phyloP scores from a whole-genome alignment of 2,797 vertebrate genomes.

The Tokudaia tokunoshimensis region DNA sequence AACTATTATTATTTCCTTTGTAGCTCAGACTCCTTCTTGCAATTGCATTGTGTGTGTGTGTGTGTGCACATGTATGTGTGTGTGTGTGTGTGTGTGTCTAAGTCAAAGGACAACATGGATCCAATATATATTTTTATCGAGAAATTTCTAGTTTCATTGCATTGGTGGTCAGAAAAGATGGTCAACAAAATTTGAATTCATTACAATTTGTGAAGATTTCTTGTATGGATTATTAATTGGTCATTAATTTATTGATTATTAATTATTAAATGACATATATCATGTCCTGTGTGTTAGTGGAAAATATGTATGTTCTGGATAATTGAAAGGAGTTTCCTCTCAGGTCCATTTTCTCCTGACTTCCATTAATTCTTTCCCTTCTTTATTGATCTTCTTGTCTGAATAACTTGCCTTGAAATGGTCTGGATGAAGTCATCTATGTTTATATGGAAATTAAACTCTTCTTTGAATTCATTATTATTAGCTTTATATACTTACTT shows the following conservation, averaged over 20 bases:
- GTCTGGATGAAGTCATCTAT: background rate
- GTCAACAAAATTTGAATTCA: background rate
- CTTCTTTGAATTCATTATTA: background rate
- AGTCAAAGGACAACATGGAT: background rate
- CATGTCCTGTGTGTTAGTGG: too few relatives aligned
- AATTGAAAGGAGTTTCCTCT: background rate
- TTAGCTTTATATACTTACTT: background rate
- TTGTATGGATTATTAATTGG: background rate
- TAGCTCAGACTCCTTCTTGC: background rate
- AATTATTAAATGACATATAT: background rate
- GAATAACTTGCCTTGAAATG: background rate
- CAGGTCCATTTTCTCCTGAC: too few relatives aligned
- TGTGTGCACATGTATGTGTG: background rate
- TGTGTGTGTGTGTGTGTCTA: background rate
- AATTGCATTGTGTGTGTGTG: background rate
- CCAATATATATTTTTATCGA: background rate
- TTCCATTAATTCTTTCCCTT: background rate
- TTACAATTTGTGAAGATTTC: background rate
- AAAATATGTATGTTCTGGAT: background rate
- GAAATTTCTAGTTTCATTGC: background rate
- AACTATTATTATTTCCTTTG: background rate
- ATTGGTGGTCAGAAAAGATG: background rate
- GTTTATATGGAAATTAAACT: background rate
- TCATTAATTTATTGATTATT: too few relatives aligned
- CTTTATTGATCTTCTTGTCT: background rate